Evolutionary conservation across 2,113 vertebrate genomes (phyloP), one percentile per base, ranked within the genome.

Genomic region (Petromus typicus): DNA sequence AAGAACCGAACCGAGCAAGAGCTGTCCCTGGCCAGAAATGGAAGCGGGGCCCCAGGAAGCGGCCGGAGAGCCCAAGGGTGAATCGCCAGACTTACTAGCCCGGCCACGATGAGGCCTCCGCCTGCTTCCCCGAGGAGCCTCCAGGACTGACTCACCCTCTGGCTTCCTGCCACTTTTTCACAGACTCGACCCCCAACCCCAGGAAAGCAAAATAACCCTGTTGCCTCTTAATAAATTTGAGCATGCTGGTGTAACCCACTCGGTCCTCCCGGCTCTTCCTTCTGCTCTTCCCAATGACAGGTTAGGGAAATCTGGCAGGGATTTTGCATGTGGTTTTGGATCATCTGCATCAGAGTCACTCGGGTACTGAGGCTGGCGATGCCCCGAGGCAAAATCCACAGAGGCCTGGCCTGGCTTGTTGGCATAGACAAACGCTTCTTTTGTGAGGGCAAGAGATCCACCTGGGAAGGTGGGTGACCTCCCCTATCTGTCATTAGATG

Each of bases 171-270:
- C 79, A 75, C 80, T 91, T 95, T 66, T 67, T 91, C 96, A 88
- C 78, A 78, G 37, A 17, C 48, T 51, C 6, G 10, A 51, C 20
- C 40, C 43, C 32, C 84, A 91, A 20, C 43, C 40, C 3, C 37
- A 67, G 82, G 43, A 18, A n/a, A 11, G 1, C 22, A 8, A 45
- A 18, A 63, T 22, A 84, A 73, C 56, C 51, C 57, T 94, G 71
- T 95, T 63, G 90, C 76, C 45, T 88, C 73, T 89, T 81, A 98
- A 98, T 98, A 98, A 98, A 98, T 88, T 75, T 22, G 5, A 96
- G 86, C 78, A 23, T 86, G 66, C 95, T 96, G 97, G 89, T 89
- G 2, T 83, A 85, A 95, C 80, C 84, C 5, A 56, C 40, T n/a
- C 67, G 54, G 86, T 94, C 86, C 76, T 96, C 91, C 61, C 0